Evolutionary conservation across 2,797 vertebrate species (phyloP), one percentile per base, ranked within the genome.

Genomic region (Triplophysa yarkandensis): DNA sequence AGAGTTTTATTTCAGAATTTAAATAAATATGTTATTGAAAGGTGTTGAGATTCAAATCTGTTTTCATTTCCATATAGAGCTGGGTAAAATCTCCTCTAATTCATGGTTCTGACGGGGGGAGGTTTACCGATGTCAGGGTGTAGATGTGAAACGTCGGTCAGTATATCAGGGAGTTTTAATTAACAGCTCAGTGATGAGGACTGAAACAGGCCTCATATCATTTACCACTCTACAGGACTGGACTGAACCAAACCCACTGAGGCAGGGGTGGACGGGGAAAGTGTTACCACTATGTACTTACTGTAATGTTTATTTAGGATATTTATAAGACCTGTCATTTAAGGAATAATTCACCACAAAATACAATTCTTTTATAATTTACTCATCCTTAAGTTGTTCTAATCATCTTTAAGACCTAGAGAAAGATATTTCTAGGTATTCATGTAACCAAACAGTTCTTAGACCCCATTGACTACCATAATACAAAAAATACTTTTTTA

Each of bases 151-250:
- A 86, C 91, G 91, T 92, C 92, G 93, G 91, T 93, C 91, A 92
- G 89, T 92, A 92, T 93, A 93, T 94, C 92, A 92, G 91, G 88
- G 88, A 90, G 89, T 90, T 92, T 93, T 94, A 94, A 93, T 94
- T 92, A 92, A 89, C 89, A 90, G 87, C 87, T 90, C 89, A 88
- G 87, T 89, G 90, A 90, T 86, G 84, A 88, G 89, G 86, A 85
- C 85, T n/a, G 88, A 86, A 90, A 91, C 89, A 90, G 87, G 86
- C 87, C 88, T 88, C 85, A 77, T 86, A 83, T 86, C 88, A 83
- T 88, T 85, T 87, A 80, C 80, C 81, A 87, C 91, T 85, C 88
- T 90, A 88, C 70, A 68, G 84, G 89, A 87, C 86, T 80, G 84
- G 86, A 66, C 65, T 6, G 80, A 60, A 67, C 72, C 72, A 74